Evolutionary conservation across 1,140 invertebrate species (phyloP).

Genomic region (Drusus annulatus): DNA sequence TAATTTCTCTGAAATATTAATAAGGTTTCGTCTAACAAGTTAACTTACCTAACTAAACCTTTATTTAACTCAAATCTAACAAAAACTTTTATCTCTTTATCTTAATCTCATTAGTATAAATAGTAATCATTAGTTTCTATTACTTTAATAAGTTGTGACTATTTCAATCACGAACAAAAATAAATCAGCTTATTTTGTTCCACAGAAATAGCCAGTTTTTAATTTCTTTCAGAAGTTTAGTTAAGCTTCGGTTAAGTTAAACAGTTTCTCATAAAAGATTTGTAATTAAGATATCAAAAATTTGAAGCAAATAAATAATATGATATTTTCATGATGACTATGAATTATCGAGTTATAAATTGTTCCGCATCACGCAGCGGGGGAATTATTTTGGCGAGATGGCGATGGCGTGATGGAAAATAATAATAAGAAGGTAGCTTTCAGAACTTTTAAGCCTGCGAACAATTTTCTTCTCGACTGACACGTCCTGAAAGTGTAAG

Average conservation of each 20-base stretch:
- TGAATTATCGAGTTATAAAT: constrained; percentile 24
- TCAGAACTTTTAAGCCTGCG: background rate
- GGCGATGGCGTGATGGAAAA: constrained; percentile 26
- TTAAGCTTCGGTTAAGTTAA: too few species aligned
- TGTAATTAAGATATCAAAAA: constrained; percentile 19
- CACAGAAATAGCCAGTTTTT: background rate
- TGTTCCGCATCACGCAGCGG: background rate
- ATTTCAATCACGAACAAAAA: too few species aligned
- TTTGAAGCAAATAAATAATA: constrained; percentile 10
- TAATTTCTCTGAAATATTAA: too few species aligned
- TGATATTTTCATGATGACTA: constrained; percentile 27
- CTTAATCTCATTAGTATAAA: too few species aligned
- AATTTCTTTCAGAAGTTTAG: constrained; percentile 2
- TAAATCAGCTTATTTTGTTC: too few species aligned
- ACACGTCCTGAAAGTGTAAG: constrained; percentile 17
- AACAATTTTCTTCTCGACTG: constrained; percentile 18
- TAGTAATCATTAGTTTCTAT: too few species aligned
- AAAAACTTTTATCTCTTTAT: too few species aligned
- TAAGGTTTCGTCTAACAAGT: too few species aligned
- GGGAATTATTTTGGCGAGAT: constrained; percentile 7
- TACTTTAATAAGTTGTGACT: too few species aligned
- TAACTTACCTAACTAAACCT: too few species aligned
- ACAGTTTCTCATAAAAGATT: constrained; percentile 5
- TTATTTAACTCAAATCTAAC: too few species aligned
- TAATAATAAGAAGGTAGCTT: background rate